phyloP scores from a whole-genome alignment of 92 coral and sea anemone genomes.

The Chrysogorgia sp. region DNA sequence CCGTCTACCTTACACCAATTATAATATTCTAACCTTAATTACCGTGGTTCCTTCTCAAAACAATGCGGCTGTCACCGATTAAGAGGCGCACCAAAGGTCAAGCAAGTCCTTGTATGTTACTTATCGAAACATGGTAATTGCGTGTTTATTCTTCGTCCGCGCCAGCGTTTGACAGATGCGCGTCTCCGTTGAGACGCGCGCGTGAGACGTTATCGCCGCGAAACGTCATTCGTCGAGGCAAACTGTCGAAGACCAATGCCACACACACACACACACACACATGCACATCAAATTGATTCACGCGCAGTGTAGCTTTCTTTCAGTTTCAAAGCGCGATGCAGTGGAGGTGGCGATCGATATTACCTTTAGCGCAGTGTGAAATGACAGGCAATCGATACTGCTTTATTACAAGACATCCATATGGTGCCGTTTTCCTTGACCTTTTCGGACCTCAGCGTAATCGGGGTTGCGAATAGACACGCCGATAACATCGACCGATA shows the following conservation, averaged over 20 bases:
- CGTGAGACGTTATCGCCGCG: not conserved
- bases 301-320: no score
- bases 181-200: not conserved
- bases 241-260: not conserved
- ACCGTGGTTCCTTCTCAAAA: not conserved
- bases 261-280: no score
- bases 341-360: no score
- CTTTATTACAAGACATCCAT: no score
- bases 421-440: no score
- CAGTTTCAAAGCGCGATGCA: no score
- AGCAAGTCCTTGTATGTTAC: not conserved
- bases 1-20: conserved; percentile 18
- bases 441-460: no score
- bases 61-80: conserved; percentile 24
- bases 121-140: not conserved
- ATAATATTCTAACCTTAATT: conserved; percentile 34
- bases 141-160: not conserved
- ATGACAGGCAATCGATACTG: no score
- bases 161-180: conserved; percentile 22
- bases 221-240: not conserved
- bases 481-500: no score
- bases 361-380: no score
- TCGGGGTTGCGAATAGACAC: no score
- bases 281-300: no score
- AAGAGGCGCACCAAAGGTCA: conserved; percentile 1